Conservation (phyloP, 2,797 vertebrate genomes). For the Staurois parvus region DNA sequence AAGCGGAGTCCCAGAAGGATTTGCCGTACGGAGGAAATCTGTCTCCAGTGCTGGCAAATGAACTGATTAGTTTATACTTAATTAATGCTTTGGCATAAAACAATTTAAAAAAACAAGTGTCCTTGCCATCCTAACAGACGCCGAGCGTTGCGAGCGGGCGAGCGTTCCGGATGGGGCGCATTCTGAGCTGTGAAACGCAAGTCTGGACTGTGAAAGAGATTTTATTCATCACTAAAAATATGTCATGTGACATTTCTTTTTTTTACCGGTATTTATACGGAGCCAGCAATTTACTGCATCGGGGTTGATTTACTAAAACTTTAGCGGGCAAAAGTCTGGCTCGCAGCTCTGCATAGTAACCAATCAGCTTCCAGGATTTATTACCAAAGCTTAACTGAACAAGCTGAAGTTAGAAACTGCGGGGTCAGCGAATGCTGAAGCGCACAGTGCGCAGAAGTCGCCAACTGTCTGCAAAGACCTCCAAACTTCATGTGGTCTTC, state of each 20-base stretch:
- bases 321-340: too few species aligned
- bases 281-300: too few species aligned
- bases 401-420: too few species aligned
- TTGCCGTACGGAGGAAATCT: conserved; percentile 49
- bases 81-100: conserved; percentile 60
- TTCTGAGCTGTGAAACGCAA: not conserved
- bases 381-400: too few species aligned
- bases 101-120: conserved; percentile 55
- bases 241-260: not conserved
- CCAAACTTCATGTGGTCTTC: too few species aligned
- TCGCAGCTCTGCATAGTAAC: too few species aligned
- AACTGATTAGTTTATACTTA: conserved; percentile 57
- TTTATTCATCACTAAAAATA: not conserved
- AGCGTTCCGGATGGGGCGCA: not conserved
- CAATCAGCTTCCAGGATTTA: too few species aligned
- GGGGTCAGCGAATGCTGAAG: too few species aligned
- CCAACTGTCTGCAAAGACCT: too few species aligned
- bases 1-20: conserved; percentile 36
- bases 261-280: too few species aligned
- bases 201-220: not conserved
- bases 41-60: conserved; percentile 50
- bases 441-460: too few species aligned
- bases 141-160: not conserved
- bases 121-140: conserved; percentile 47
- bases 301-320: too few species aligned